Percentiles rank a stretch among this genome's conserved stretches.
phyloP scores from a whole-genome alignment of 2,888 invertebrate genomes.

The Apomyelois bistriatella region DNA sequence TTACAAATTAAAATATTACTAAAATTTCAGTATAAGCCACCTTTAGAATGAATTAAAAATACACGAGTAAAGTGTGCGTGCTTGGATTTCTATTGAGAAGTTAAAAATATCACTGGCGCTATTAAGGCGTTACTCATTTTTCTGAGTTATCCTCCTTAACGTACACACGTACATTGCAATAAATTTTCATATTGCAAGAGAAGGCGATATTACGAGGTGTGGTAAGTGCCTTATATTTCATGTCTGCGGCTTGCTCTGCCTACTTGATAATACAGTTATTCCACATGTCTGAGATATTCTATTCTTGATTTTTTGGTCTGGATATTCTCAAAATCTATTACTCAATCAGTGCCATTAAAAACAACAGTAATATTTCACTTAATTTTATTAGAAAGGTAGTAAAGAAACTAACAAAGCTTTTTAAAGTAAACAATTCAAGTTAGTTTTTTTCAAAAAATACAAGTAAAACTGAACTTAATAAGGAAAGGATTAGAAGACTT shows the following conservation, averaged over 20 bases:
- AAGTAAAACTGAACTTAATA: neutral
- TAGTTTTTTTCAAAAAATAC: too few species aligned
- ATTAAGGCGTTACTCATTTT: constrained; percentile 47
- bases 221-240: constrained; percentile 73
- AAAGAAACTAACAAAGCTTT: too few species aligned
- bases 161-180: constrained; percentile 62
- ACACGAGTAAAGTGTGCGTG: too few species aligned
- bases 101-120: constrained; percentile 24
- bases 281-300: constrained; percentile 39
- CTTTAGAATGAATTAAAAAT: too few species aligned
- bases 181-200: constrained; percentile 77
- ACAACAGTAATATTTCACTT: too few species aligned
- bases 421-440: too few species aligned
- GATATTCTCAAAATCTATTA: too few species aligned
- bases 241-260: constrained; percentile 56
- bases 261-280: constrained; percentile 61
- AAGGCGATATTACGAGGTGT: constrained; percentile 71
- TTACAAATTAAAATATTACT: too few species aligned
- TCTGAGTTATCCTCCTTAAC: constrained; percentile 54
- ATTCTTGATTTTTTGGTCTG: neutral
- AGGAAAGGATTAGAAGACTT: constrained; percentile 10
- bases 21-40: too few species aligned
- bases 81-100: neutral
- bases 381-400: too few species aligned
- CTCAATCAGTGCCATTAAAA: too few species aligned